phyloP scores from a whole-genome alignment of 1,140 invertebrate genomes.

The Hyphantria cunea region DNA sequence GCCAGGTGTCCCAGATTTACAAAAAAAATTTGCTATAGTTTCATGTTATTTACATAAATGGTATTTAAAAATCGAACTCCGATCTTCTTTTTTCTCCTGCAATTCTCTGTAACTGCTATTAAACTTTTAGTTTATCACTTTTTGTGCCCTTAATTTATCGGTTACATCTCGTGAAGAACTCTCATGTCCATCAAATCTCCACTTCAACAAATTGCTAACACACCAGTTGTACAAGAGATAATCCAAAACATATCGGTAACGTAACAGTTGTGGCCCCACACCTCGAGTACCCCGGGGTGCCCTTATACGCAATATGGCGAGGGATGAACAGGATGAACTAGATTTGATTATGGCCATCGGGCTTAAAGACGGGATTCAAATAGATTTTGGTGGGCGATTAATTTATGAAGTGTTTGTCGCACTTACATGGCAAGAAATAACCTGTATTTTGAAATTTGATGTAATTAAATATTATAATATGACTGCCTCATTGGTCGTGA shows the following conservation, averaged over 20 bases:
- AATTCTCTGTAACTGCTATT: too few relatives aligned
- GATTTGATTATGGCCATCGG: conserved; percentile 50
- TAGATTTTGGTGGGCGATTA: conserved; percentile 4
- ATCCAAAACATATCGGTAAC: conserved; percentile 62
- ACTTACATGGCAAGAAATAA: not conserved
- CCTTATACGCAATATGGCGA: conserved; percentile 61
- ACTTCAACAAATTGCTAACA: conserved; percentile 6
- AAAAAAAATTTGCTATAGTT: too few relatives aligned
- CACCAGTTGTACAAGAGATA: conserved; percentile 38
- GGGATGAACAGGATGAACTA: conserved; percentile 24
- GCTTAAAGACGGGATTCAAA: conserved; percentile 42
- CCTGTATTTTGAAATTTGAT: too few relatives aligned
- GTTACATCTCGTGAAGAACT: not conserved
- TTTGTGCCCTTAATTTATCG: not conserved
- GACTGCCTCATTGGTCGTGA: too few relatives aligned
- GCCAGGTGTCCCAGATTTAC: too few relatives aligned
- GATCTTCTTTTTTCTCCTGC: too few relatives aligned
- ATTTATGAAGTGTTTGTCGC: conserved; percentile 15
- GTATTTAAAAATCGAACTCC: too few relatives aligned
- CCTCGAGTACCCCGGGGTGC: conserved; percentile 47
- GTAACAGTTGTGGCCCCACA: conserved; percentile 57
- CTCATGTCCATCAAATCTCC: not conserved
- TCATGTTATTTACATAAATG: too few relatives aligned
- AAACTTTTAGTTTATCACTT: too few relatives aligned
- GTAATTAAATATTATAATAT: too few relatives aligned